phyloP scores from a whole-genome alignment of 37 sponge, comb jelly and placozoan genomes.

The Hormiphora californensis region DNA sequence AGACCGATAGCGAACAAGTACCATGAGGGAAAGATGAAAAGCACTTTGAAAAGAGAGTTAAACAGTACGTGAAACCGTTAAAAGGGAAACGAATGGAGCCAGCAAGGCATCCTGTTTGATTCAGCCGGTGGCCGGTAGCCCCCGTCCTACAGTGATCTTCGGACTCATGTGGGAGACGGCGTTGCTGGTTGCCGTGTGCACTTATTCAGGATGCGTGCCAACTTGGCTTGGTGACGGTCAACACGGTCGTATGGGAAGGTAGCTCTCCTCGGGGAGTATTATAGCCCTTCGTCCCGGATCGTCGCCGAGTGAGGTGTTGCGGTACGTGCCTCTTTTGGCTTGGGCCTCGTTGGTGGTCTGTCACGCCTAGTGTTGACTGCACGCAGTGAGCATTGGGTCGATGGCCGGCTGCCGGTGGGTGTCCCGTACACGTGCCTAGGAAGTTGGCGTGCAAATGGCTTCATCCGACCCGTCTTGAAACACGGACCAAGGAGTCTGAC shows the following conservation, averaged over 20 bases:
- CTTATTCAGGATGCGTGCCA: conserved; percentile 47
- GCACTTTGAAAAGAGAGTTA: conserved; percentile 78
- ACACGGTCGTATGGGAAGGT: conserved; percentile 55
- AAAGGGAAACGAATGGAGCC: conserved; percentile 61
- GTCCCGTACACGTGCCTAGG: conserved; percentile 17
- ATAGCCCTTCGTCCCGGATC: conserved; percentile 52
- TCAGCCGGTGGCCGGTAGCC: not conserved
- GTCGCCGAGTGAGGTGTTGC: conserved; percentile 18
- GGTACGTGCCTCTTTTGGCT: conserved; percentile 4
- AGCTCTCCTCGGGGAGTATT: conserved; percentile 33
- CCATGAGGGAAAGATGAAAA: conserved; percentile 68
- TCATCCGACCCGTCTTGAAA: conserved; percentile 71
- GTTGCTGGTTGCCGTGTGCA: conserved; percentile 14
- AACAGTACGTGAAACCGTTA: conserved; percentile 72
- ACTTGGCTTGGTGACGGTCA: conserved; percentile 29
- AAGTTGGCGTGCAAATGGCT: conserved; percentile 54
- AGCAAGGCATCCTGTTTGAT: not conserved
- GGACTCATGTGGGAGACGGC: not conserved
- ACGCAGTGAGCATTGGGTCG: conserved; percentile 12
- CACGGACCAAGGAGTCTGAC: conserved; percentile 83
- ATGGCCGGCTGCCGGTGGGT: not conserved
- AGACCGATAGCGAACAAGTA: conserved; percentile 53
- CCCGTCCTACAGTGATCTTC: conserved; percentile 10
- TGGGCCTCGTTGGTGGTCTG: conserved; percentile 43
- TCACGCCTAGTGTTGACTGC: conserved; percentile 53